These are phyloP conservation scores for Hydrophis major DNA, from an alignment of 2,797 vertebrate genomes.

Conservation along the genomic window DNA sequence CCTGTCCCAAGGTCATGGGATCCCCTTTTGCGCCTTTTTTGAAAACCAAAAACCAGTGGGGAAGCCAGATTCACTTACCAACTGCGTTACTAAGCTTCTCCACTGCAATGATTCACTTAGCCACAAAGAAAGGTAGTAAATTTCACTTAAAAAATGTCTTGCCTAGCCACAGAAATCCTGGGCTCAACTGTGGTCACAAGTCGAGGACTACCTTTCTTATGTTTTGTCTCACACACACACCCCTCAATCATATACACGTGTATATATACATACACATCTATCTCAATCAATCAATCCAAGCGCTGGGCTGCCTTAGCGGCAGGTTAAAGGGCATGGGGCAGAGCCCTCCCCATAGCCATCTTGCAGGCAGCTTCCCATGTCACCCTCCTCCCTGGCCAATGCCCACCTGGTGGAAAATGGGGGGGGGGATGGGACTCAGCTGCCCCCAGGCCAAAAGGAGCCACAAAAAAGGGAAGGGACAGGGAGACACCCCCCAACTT, in stretches of 20 bases:
- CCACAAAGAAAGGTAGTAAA: neutral
- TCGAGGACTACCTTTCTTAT: neutral
- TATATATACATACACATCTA: too few relatives aligned
- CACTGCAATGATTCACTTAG: neutral
- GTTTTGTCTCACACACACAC: neutral
- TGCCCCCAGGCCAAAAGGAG: too few relatives aligned
- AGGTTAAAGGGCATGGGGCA: too few relatives aligned
- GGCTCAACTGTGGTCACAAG: neutral
- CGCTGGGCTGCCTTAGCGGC: too few relatives aligned
- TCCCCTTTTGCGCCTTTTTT: neutral
- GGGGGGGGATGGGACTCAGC: too few relatives aligned
- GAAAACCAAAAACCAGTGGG: too few relatives aligned
- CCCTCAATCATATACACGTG: too few relatives aligned
- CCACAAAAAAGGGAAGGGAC: too few relatives aligned
- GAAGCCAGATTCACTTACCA: neutral
- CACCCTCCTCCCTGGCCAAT: neutral
- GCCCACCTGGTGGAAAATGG: neutral
- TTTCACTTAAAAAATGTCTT: neutral
- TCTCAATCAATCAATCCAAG: too few relatives aligned
- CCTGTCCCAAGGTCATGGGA: neutral
- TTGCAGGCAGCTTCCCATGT: slow-evolving; percentile 10
- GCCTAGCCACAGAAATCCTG: neutral
- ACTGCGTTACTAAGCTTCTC: neutral
- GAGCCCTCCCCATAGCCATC: slow-evolving; percentile 45
- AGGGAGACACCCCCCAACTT: neutral